phyloP scores from a whole-genome alignment of 2,888 invertebrate species.

The Rhyacophila evoluta region DNA sequence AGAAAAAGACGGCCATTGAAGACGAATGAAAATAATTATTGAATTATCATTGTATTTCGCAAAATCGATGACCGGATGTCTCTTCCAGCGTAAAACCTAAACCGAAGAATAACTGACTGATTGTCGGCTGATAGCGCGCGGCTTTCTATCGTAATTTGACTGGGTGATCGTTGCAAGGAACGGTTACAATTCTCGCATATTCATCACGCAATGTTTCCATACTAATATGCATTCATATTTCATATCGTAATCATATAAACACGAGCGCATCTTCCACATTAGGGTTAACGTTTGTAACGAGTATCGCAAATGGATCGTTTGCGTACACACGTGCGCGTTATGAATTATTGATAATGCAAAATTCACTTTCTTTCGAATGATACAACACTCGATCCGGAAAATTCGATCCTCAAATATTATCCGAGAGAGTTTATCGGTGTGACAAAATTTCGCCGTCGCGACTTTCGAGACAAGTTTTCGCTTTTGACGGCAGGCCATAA shows the following conservation, averaged over 20 bases:
- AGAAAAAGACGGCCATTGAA: no score
- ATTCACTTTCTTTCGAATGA: constrained; percentile 11
- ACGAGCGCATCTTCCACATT: no score
- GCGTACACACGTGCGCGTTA: background rate
- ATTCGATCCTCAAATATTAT: background rate
- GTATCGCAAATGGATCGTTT: background rate
- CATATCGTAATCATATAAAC: background rate
- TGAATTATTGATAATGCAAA: background rate
- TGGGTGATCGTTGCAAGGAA: no score
- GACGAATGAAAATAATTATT: no score
- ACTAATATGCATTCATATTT: background rate
- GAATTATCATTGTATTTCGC: no score
- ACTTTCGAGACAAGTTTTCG: background rate
- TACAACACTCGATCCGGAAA: background rate
- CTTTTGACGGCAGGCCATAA: constrained; percentile 4
- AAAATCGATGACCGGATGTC: no score
- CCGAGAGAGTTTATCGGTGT: background rate
- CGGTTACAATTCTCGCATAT: no score
- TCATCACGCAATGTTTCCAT: background rate
- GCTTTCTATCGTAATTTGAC: no score
- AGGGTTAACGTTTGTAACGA: no score
- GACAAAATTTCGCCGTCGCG: background rate
- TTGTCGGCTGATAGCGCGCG: no score
- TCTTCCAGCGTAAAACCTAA: no score
- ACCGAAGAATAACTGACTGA: no score